Percentiles rank a stretch among this genome's conserved stretches.
Conservation (phyloP, 2,797 vertebrate species). For the Syncerus caffer region DNA sequence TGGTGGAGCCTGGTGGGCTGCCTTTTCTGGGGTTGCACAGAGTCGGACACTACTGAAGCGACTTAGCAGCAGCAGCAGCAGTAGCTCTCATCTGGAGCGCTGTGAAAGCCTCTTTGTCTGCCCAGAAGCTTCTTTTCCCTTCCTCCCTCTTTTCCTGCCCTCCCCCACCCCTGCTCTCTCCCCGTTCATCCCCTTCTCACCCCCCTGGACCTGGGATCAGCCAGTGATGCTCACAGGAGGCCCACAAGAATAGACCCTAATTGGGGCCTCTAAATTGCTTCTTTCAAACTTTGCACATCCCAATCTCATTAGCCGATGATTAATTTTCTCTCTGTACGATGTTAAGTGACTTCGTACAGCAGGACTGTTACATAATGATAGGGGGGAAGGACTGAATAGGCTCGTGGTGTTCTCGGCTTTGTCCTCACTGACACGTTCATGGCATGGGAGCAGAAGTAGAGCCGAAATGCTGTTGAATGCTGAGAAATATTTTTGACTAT, state of each 20-base stretch:
- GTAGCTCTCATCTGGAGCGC: not conserved
- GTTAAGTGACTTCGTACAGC: constrained; percentile 43
- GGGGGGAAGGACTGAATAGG: not conserved
- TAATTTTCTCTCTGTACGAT: constrained; percentile 59
- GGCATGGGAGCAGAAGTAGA: not conserved
- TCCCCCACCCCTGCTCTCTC: accelerated
- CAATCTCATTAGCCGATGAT: constrained; percentile 56
- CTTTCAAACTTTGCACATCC: constrained; percentile 47
- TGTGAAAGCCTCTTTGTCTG: not conserved
- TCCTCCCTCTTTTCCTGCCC: not conserved
- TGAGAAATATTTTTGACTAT: not conserved
- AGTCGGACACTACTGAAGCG: no score
- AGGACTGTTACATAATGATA: constrained; percentile 42
- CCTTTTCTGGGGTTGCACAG: no score
- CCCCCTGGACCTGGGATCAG: not conserved
- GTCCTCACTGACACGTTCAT: not conserved
- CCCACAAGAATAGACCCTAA: not conserved
- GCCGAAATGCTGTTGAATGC: not conserved
- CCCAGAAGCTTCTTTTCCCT: not conserved
- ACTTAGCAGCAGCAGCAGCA: no score
- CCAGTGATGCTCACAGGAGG: not conserved
- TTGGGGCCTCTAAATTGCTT: constrained; percentile 50
- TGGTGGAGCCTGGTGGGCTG: no score
- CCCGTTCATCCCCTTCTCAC: not conserved
- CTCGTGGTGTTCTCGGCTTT: not conserved